Evolutionary conservation across 2,888 invertebrate genomes (phyloP).

Genomic region (Drosophila ustulata): DNA sequence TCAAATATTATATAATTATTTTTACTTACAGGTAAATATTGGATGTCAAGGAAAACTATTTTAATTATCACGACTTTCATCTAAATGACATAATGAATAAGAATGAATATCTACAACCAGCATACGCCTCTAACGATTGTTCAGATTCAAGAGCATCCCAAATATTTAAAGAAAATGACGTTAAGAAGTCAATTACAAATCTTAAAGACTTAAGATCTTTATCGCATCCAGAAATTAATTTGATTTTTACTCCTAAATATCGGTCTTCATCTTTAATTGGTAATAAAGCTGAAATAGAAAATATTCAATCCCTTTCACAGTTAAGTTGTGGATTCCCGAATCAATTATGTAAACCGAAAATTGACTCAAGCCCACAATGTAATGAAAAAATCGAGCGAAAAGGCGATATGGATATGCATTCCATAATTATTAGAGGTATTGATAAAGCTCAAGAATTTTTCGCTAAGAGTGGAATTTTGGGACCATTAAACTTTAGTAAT

Average conservation of each 20-base stretch:
- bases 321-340: neutral
- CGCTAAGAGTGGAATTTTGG: constrained; percentile 50
- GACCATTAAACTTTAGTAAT: constrained; percentile 18
- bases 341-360: neutral
- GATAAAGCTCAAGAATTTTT: constrained; percentile 50
- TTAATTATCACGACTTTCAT: neutral
- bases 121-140: neutral
- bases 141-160: neutral
- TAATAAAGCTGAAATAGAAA: neutral
- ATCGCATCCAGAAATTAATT: constrained; percentile 27
- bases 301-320: neutral
- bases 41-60: neutral
- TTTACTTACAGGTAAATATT: neutral
- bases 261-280: neutral
- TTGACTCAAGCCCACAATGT: neutral
- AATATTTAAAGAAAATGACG: neutral
- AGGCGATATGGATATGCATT: neutral
- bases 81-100: neutral
- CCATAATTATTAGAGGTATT: constrained; percentile 15
- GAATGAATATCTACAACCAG: neutral
- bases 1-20: too few relatives aligned
- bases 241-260: constrained; percentile 9
- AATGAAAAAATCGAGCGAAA: neutral
- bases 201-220: constrained; percentile 13
- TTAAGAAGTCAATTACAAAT: neutral